phyloP scores from a whole-genome alignment of 2,888 invertebrate genomes.

The Brenthis hecate region DNA sequence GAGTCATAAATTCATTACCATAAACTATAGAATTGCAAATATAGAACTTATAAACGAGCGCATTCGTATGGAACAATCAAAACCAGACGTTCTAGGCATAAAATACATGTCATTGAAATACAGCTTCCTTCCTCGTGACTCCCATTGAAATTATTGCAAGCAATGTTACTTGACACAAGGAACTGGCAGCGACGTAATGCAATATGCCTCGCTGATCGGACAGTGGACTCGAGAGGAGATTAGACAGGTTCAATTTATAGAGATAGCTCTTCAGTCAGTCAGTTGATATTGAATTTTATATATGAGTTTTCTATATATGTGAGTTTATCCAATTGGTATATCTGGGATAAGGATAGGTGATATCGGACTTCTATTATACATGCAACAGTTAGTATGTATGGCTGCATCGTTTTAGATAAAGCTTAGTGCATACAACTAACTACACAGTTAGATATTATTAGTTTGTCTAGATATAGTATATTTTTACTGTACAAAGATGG shows the following conservation, averaged over 20 bases:
- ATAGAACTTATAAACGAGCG: neutral
- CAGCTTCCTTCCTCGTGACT: slow-evolving; percentile 10
- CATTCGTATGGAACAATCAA: neutral
- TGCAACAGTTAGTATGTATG: too few relatives aligned
- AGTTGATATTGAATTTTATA: slow-evolving; percentile 24
- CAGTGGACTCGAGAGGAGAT: slow-evolving; percentile 23
- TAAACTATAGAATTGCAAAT: neutral
- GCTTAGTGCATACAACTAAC: too few relatives aligned
- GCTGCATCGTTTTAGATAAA: too few relatives aligned
- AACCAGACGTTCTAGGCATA: neutral
- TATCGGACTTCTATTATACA: too few relatives aligned
- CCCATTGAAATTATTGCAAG: slow-evolving; percentile 26
- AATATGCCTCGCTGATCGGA: slow-evolving; percentile 33
- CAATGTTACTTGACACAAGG: slow-evolving; percentile 22
- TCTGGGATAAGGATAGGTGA: too few relatives aligned
- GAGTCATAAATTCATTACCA: too few relatives aligned
- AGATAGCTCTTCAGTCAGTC: neutral
- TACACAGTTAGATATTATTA: too few relatives aligned
- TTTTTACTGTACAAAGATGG: too few relatives aligned
- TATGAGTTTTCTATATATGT: neutral
- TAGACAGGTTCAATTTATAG: slow-evolving; percentile 35
- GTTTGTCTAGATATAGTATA: too few relatives aligned
- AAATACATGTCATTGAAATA: slow-evolving; percentile 14
- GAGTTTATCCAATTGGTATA: too few relatives aligned
- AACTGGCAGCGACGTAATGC: slow-evolving; percentile 31